These are phyloP conservation scores for Cataglyphis altisquamis DNA, from an alignment of 2,888 invertebrate species.

Conservation along the genomic window DNA sequence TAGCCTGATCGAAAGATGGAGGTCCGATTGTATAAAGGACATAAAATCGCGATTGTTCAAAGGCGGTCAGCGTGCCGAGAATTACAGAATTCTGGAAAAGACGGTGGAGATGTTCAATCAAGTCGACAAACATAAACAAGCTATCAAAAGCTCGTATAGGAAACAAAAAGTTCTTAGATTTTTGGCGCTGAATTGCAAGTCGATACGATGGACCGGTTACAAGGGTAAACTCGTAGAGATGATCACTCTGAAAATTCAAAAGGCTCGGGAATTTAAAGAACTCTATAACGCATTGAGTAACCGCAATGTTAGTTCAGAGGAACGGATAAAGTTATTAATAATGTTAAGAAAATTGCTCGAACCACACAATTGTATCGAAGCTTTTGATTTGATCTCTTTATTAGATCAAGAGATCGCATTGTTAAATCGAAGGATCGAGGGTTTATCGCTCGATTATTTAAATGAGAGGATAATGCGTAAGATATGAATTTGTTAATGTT, in stretches of 20 bases:
- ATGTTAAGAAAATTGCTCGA: slow-evolving; percentile 91
- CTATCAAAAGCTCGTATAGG: slow-evolving; percentile 88
- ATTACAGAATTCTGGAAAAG: slow-evolving; percentile 90
- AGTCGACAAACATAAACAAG: slow-evolving; percentile 90
- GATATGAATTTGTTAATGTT: slow-evolving; percentile 13
- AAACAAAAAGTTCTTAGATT: slow-evolving; percentile 89
- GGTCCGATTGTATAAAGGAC: slow-evolving; percentile 89
- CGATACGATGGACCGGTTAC: slow-evolving; percentile 92
- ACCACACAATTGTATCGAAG: slow-evolving; percentile 88
- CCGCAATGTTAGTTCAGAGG: slow-evolving; percentile 88
- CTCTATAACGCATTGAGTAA: slow-evolving; percentile 90
- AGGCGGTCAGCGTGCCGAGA: slow-evolving; percentile 91
- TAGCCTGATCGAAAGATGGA: slow-evolving; percentile 90
- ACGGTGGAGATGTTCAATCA: slow-evolving; percentile 91
- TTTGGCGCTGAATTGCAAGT: slow-evolving; percentile 90
- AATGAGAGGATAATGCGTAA: slow-evolving; percentile 88
- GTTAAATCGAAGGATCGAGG: slow-evolving; percentile 89
- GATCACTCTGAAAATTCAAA: slow-evolving; percentile 93
- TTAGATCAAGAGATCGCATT: slow-evolving; percentile 92
- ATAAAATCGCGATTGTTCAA: slow-evolving; percentile 90
- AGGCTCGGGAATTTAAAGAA: slow-evolving; percentile 91
- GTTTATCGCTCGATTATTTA: slow-evolving; percentile 89
- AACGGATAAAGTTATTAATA: slow-evolving; percentile 90
- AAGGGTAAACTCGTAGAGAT: slow-evolving; percentile 91
- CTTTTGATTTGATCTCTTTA: slow-evolving; percentile 89